phyloP scores from a whole-genome alignment of 2,888 invertebrate genomes.

The Pseudolycoriella hygida region DNA sequence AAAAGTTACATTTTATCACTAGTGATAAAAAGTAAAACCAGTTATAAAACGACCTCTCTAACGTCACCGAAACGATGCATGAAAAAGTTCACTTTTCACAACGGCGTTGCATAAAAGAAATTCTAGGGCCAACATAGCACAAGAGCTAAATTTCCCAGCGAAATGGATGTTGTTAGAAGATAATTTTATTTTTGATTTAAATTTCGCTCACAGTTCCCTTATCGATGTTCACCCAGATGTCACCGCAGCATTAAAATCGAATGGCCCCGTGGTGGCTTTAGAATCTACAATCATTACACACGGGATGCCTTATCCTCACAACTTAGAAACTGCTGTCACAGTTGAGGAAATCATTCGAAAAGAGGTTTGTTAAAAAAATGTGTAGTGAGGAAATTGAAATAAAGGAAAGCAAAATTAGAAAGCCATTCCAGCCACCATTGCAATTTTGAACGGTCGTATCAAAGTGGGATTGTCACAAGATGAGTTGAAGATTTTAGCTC shows the following conservation, averaged over 20 bases:
- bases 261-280: constrained; percentile 71
- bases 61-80: too few relatives aligned
- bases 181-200: too few relatives aligned
- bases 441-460: constrained; percentile 65
- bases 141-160: too few relatives aligned
- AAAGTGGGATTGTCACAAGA: constrained; percentile 54
- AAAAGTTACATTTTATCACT: too few relatives aligned
- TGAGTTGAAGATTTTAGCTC: constrained; percentile 31
- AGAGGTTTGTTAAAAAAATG: constrained; percentile 34
- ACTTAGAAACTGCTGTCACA: constrained; percentile 65
- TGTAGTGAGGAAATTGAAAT: not conserved
- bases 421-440: constrained; percentile 83
- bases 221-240: constrained; percentile 43
- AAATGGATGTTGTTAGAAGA: too few relatives aligned
- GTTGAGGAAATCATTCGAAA: constrained; percentile 63
- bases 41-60: too few relatives aligned
- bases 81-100: too few relatives aligned
- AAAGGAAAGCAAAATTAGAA: constrained; percentile 34
- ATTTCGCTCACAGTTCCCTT: constrained; percentile 9
- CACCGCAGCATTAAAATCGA: constrained; percentile 37
- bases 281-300: constrained; percentile 87
- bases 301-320: constrained; percentile 91
- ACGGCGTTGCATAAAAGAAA: too few relatives aligned
- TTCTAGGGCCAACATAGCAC: too few relatives aligned
- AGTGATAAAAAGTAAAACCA: too few relatives aligned